Percentiles rank a stretch among this genome's conserved stretches.
phyloP scores from a whole-genome alignment of 53 echinoderm and acorn worm species.

The Actinopyga echinites region DNA sequence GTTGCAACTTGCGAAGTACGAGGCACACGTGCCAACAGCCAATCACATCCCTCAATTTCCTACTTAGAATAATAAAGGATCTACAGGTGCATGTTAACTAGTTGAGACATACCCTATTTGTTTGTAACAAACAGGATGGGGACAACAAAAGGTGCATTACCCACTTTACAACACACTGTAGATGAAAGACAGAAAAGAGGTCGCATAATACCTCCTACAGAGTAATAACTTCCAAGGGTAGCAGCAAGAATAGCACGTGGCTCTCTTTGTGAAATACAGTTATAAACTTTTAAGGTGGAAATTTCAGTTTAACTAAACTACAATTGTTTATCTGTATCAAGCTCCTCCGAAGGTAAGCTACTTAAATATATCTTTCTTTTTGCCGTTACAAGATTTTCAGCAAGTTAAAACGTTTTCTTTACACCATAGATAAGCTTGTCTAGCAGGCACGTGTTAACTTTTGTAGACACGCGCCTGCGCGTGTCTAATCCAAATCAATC shows the following conservation, averaged over 20 bases:
- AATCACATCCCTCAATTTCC: slow-evolving; percentile 4
- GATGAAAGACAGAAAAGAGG: not conserved
- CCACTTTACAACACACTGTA: too few species aligned
- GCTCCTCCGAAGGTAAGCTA: too few species aligned
- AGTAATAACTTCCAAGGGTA: not conserved
- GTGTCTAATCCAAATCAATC: slow-evolving; percentile 26
- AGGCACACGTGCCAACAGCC: slow-evolving; percentile 15
- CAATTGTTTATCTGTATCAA: too few species aligned
- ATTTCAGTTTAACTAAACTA: too few species aligned
- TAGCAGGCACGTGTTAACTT: not conserved
- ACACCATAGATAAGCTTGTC: too few species aligned
- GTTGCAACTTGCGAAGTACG: too few species aligned
- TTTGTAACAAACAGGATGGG: slow-evolving; percentile 23
- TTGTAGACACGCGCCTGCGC: slow-evolving; percentile 35
- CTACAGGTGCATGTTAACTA: slow-evolving; percentile 6
- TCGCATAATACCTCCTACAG: slow-evolving; percentile 24
- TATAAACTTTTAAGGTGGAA: too few species aligned
- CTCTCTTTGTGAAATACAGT: too few species aligned
- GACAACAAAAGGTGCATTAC: too few species aligned
- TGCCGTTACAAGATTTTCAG: too few species aligned
- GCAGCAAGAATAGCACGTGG: not conserved
- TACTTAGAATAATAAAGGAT: slow-evolving; percentile 1
- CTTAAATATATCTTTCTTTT: too few species aligned
- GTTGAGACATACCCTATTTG: not conserved
- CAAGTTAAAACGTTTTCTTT: too few species aligned